phyloP scores from a whole-genome alignment of 2,797 vertebrate species.

The Lates japonicus region DNA sequence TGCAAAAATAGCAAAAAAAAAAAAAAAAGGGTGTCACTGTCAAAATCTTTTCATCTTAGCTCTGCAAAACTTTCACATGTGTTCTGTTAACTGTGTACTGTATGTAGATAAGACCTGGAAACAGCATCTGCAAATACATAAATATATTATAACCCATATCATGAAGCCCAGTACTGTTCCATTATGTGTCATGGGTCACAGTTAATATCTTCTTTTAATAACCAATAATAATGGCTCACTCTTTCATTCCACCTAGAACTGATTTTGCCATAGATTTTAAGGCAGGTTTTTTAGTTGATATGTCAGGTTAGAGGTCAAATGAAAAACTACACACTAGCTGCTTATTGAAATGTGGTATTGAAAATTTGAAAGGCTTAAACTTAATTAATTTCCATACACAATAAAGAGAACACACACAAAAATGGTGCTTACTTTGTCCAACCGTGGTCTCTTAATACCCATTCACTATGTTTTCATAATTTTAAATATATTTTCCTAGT shows the following conservation, averaged over 20 bases:
- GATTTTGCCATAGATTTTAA: no score
- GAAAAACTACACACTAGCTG: not conserved
- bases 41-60: not conserved
- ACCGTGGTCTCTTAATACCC: not conserved
- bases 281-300: not conserved
- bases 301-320: not conserved
- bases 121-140: not conserved
- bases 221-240: not conserved
- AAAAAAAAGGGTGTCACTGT: slow-evolving; percentile 16
- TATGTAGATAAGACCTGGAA: not conserved
- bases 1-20: slow-evolving; percentile 9
- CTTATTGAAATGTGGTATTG: not conserved
- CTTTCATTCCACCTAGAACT: no score
- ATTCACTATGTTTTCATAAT: not conserved
- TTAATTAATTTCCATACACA: not conserved
- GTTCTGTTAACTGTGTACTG: not conserved
- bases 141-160: not conserved
- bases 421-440: not conserved
- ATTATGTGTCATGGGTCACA: not conserved
- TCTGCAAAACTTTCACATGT: not conserved
- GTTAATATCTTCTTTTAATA: not conserved
- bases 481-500: not conserved
- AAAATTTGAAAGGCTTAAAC: not conserved
- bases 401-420: not conserved
- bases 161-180: not conserved